Evolutionary conservation across 2,888 invertebrate species (phyloP).

Genomic region (Cheilosia urbana): DNA sequence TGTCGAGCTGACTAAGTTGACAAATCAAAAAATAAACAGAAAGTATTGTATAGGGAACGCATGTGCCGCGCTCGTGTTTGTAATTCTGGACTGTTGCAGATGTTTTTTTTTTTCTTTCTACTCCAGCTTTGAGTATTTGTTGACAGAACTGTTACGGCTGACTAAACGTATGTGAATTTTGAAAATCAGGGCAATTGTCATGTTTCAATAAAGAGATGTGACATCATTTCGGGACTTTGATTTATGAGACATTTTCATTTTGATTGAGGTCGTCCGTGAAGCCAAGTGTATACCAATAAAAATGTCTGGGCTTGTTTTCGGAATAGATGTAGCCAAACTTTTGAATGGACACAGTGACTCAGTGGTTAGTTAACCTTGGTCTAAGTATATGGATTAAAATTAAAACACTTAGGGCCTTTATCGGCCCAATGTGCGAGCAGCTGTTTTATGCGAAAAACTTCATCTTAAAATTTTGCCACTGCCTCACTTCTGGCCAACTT

Average conservation of each 20-base stretch:
- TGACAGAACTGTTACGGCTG: slow-evolving; percentile 28
- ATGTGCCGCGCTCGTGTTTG: slow-evolving; percentile 55
- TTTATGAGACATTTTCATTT: background rate
- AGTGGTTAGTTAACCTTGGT: too few relatives aligned
- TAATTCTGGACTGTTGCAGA: slow-evolving; percentile 1
- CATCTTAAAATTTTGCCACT: too few relatives aligned
- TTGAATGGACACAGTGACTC: too few relatives aligned
- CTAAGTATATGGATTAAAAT: too few relatives aligned
- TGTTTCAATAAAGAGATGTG: background rate
- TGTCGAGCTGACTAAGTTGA: slow-evolving; percentile 51
- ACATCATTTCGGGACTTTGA: background rate
- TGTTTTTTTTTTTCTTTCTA: background rate
- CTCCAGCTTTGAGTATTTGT: background rate
- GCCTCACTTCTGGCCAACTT: too few relatives aligned
- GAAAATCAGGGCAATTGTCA: background rate
- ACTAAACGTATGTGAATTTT: background rate
- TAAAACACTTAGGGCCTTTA: too few relatives aligned
- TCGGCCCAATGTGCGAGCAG: too few relatives aligned
- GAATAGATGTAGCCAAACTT: too few relatives aligned
- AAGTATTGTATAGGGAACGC: slow-evolving; percentile 11
- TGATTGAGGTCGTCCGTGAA: background rate
- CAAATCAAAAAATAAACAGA: slow-evolving; percentile 53
- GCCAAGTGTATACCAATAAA: too few relatives aligned
- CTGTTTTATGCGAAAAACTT: too few relatives aligned
- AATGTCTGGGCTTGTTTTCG: too few relatives aligned